A percentile compares a stretch with the other conserved stretches of the same genome.
Evolutionary conservation across 2,797 vertebrate genomes (phyloP).

Genomic region (Tiaroga cobitis): DNA sequence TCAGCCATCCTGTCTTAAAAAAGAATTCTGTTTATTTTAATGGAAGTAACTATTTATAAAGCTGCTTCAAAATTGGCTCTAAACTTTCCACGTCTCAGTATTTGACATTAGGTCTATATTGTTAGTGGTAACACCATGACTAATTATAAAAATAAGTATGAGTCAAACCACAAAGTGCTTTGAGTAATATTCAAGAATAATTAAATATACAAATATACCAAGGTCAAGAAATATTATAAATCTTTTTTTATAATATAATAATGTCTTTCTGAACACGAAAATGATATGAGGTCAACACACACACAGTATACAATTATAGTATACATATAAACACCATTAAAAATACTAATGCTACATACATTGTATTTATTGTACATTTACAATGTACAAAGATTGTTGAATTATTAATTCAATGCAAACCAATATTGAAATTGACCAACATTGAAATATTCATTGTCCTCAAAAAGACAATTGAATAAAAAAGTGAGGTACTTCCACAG

Average conservation of each 20-base stretch:
- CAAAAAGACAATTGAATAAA: background rate
- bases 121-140: background rate
- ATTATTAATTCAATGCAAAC: background rate
- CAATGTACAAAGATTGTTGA: background rate
- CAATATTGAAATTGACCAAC: background rate
- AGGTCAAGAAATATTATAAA: background rate
- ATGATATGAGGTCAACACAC: background rate
- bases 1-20: background rate
- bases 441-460: background rate
- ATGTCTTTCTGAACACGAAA: background rate
- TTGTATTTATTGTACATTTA: background rate
- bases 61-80: background rate
- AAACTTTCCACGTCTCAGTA: background rate
- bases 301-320: background rate
- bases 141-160: background rate
- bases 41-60: constrained; percentile 11
- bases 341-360: background rate
- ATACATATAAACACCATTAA: background rate
- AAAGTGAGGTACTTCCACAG: background rate
- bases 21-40: background rate
- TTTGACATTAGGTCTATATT: background rate
- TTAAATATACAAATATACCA: background rate
- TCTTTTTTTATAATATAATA: background rate
- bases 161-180: background rate
- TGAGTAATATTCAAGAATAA: background rate